Conservation (phyloP, 2,113 vertebrate genomes). For the Corythornis vintsioides region DNA sequence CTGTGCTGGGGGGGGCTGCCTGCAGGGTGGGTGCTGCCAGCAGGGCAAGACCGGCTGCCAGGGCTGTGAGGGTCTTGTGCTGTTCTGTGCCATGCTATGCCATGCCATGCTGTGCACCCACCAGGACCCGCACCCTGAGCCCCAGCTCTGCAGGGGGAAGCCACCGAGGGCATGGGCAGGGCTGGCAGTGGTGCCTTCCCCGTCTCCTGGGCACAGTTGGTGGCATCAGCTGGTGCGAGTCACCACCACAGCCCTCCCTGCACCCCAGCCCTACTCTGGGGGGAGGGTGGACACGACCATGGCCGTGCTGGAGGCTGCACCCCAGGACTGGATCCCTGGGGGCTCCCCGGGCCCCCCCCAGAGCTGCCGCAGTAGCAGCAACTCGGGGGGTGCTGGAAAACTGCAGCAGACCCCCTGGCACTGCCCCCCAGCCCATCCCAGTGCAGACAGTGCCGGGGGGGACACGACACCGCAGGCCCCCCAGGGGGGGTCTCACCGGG, state of each 20-base stretch:
- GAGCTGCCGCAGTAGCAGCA: neutral
- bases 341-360: too few relatives aligned
- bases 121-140: neutral
- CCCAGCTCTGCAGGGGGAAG: neutral
- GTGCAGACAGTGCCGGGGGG: rapidly evolving
- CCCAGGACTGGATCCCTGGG: neutral
- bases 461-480: too few relatives aligned
- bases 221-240: neutral
- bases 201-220: neutral
- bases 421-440: neutral
- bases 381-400: neutral
- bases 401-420: neutral
- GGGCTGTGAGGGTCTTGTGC: neutral
- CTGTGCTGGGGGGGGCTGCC: neutral
- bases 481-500: neutral
- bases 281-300: too few relatives aligned
- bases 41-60: rapidly evolving
- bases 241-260: neutral
- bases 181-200: neutral
- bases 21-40: neutral
- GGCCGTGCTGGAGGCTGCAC: neutral
- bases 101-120: neutral
- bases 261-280: neutral
- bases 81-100: neutral
- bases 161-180: neutral